phyloP scores from a whole-genome alignment of 1,140 invertebrate genomes.

The Drosophila lacteicornis region DNA sequence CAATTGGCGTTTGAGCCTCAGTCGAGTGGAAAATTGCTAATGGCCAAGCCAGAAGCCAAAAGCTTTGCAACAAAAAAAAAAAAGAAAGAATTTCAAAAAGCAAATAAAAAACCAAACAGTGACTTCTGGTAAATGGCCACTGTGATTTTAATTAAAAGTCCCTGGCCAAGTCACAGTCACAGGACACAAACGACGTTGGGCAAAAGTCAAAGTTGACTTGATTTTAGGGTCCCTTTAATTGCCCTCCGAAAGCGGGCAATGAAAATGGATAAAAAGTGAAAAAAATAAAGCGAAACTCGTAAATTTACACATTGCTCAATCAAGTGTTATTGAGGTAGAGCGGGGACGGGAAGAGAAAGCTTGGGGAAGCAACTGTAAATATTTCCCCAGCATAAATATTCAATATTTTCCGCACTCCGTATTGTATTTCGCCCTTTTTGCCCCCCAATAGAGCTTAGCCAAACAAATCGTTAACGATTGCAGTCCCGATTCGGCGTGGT shows the following conservation, averaged over 20 bases:
- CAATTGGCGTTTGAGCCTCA: constrained; percentile 58
- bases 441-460: constrained; percentile 18
- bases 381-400: constrained; percentile 75
- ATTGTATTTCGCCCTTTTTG: constrained; percentile 28
- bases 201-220: constrained; percentile 79
- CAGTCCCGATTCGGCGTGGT: constrained; percentile 28
- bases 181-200: constrained; percentile 45
- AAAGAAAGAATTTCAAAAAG: constrained; percentile 1
- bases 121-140: constrained; percentile 67
- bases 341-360: constrained; percentile 23
- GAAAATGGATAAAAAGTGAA: constrained; percentile 9
- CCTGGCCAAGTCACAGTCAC: constrained; percentile 16
- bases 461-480: constrained; percentile 78
- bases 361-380: constrained; percentile 61
- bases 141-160: constrained; percentile 80
- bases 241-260: constrained; percentile 36
- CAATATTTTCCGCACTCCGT: constrained; percentile 30
- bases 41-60: constrained; percentile 48
- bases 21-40: constrained; percentile 79
- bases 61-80: constrained; percentile 18
- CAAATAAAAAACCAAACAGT: constrained; percentile 46
- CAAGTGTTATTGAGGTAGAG: constrained; percentile 55
- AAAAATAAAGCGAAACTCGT: constrained; percentile 40
- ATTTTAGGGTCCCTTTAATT: constrained; percentile 72
- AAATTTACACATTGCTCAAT: constrained; percentile 77